Percentiles rank a stretch among this genome's conserved stretches.
Conservation (phyloP, 2,888 invertebrate species). For the Tigriopus californicus region DNA sequence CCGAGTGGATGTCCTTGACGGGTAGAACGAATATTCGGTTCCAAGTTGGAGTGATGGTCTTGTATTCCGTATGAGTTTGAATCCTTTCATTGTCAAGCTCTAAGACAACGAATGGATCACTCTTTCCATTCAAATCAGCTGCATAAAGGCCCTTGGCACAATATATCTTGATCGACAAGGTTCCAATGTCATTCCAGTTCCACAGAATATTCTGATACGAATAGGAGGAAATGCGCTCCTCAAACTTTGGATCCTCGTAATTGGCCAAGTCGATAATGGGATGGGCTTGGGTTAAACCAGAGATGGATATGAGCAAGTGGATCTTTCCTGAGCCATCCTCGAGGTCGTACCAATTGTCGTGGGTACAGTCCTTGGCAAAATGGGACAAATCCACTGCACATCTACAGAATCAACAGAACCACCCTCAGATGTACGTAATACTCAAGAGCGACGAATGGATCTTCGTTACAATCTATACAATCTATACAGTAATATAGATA, state of each 20-base stretch:
- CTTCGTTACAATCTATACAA: no score
- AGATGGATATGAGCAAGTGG: constrained; percentile 74
- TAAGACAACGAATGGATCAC: constrained; percentile 95
- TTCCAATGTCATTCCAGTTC: background rate
- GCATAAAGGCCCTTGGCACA: constrained; percentile 45
- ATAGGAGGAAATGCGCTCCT: background rate
- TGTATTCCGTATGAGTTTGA: constrained; percentile 95
- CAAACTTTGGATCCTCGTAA: background rate
- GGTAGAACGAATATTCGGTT: constrained; percentile 82
- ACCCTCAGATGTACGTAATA: no score
- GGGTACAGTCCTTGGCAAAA: constrained; percentile 71
- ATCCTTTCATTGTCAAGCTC: constrained; percentile 78
- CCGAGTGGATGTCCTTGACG: constrained; percentile 60
- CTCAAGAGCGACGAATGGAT: no score
- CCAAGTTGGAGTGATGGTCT: constrained; percentile 87
- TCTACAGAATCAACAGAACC: constrained; percentile 41
- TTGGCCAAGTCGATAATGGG: background rate
- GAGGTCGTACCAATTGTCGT: constrained; percentile 65
- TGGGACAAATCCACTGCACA: constrained; percentile 62
- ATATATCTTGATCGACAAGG: background rate
- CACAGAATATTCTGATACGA: background rate
- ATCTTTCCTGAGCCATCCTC: constrained; percentile 68
- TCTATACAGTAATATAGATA: no score
- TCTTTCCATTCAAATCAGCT: constrained; percentile 88
- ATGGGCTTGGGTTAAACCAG: constrained; percentile 57